phyloP scores from a whole-genome alignment of 1,140 invertebrate species.

The Drosophila tani region DNA sequence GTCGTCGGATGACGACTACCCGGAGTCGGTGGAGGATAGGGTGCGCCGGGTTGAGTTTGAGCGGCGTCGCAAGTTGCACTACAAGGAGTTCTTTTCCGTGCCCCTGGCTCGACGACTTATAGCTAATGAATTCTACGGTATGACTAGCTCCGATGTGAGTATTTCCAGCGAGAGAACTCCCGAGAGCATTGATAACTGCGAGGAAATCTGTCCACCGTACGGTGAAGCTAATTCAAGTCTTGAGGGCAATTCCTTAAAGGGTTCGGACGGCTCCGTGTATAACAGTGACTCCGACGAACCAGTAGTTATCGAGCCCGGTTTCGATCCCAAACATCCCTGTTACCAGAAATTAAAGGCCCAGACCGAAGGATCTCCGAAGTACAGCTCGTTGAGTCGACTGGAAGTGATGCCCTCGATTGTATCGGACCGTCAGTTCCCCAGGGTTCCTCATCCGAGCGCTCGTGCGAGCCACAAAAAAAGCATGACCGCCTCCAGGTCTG shows the following conservation, averaged over 20 bases:
- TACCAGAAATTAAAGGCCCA: slow-evolving; percentile 54
- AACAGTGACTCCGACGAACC: neutral
- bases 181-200: fast-evolving
- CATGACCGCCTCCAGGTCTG: neutral
- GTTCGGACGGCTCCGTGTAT: neutral
- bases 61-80: slow-evolving; percentile 60
- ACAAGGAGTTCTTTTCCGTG: slow-evolving; percentile 62
- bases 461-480: neutral
- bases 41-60: slow-evolving; percentile 63
- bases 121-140: slow-evolving; percentile 47
- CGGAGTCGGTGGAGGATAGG: slow-evolving; percentile 62
- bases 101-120: slow-evolving; percentile 62
- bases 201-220: neutral
- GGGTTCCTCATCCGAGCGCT: neutral
- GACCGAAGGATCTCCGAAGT: neutral
- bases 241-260: neutral
- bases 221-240: neutral
- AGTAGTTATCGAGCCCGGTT: slow-evolving; percentile 39
- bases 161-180: neutral
- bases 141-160: slow-evolving; percentile 8
- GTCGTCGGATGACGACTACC: slow-evolving; percentile 65
- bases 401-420: neutral
- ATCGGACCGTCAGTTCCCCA: neutral
- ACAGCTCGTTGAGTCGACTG: slow-evolving; percentile 5
- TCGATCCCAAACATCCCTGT: slow-evolving; percentile 43